Percentiles rank a stretch among this genome's conserved stretches.
phyloP scores from a whole-genome alignment of 2,113 vertebrate genomes.

The Hippotragus niger region DNA sequence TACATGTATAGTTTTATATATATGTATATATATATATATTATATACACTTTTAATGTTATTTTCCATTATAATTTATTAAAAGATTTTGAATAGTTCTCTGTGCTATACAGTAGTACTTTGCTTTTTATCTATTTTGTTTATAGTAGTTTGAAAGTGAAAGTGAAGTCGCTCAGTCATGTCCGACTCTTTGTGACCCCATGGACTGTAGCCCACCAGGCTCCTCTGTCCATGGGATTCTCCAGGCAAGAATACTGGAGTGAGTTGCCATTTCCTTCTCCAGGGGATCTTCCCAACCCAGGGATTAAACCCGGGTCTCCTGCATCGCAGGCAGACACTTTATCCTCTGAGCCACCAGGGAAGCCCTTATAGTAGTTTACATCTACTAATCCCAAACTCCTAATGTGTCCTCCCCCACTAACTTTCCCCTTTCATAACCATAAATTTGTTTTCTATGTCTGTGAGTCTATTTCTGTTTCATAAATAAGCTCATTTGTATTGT shows the following conservation, averaged over 20 bases:
- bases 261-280: no score
- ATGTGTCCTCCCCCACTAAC: not conserved
- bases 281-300: no score
- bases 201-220: no score
- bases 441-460: not conserved
- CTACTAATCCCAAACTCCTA: not conserved
- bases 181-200: no score
- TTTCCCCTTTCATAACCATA: not conserved
- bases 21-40: fast-evolving
- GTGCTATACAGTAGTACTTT: not conserved
- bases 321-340: no score
- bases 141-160: not conserved
- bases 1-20: not conserved
- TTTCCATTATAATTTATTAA: not conserved
- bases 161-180: no score
- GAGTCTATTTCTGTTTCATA: not conserved
- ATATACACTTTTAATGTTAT: not conserved
- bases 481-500: not conserved
- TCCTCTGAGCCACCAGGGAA: no score
- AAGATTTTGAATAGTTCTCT: not conserved
- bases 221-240: no score
- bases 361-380: not conserved
- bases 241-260: no score
- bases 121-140: not conserved
- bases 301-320: no score